Base-by-base conservation (phyloP, 2,888 invertebrate species). In the Drosophila robusta region DNA sequence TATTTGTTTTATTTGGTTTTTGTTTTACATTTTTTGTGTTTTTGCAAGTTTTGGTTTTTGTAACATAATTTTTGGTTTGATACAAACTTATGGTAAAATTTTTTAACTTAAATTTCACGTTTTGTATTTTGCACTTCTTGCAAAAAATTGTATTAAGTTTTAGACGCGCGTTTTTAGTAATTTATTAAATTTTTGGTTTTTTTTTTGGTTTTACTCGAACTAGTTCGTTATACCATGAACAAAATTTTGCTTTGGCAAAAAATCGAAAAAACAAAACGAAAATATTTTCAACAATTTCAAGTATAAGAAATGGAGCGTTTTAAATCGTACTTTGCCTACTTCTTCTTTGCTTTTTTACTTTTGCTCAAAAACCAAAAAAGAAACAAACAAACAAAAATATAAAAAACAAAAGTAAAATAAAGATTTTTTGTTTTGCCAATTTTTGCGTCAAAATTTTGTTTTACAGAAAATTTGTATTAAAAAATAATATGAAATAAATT, bases 31-130 rank as follows among this genome's bases (percentile, higher is more conserved):
- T 54, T 41, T 66, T 56, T 45, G 24, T 66, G 42, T 66, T 61
- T 54, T 54, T 41, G 34, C 38, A 51, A 65, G 52, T 69, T 78
- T 80, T 62, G 38, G 49, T 56, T 63, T 77, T 62, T 66, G 49
- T 65, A 65, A 66, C 67, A 67, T 73, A 38, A 45, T 60, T 66
- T 80, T 65, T 73, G 50, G 46, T 66, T 78, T 69, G 52, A 24
- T 81, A 69, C 51, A 73, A 84, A 81, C 82, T 83, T 87, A 87
- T 81, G 65, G 67, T 64, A 54, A 71, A 80, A 60, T 65, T 70
- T 71, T 66, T 72, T 12, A 66, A 70, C 74, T 72, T 74, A 78
- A 75, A 70, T 72, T 82, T 87, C 72, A 78, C 72, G 70, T 57
- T 68, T 16, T 56, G 51, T 34, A 44, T 52, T 66, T 69, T 42